Evolutionary conservation across 2,113 vertebrate genomes (phyloP).

Genomic region (Rhombomys opimus): DNA sequence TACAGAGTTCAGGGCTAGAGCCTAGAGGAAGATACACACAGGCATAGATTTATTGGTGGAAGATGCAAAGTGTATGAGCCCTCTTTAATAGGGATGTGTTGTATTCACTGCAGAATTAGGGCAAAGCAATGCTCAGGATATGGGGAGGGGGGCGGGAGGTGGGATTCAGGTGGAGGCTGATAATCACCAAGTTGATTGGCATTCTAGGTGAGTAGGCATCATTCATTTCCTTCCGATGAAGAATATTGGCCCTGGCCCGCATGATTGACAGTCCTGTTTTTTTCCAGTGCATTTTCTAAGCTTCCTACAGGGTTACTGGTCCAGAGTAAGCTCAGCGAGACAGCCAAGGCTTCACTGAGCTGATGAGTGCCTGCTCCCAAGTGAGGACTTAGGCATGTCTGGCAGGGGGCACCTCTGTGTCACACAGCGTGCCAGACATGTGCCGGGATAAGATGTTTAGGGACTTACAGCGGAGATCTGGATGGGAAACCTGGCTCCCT

Average conservation of each 20-base stretch:
- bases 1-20: neutral
- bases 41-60: neutral
- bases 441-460: no score
- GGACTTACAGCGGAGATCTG: neutral
- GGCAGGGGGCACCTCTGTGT: neutral
- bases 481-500: neutral
- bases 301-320: no score
- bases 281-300: neutral
- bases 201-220: neutral
- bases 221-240: neutral
- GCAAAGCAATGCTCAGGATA: neutral
- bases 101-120: neutral
- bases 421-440: fast-evolving
- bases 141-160: no score
- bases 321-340: neutral
- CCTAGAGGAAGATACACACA: neutral
- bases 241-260: no score
- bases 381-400: neutral
- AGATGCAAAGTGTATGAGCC: neutral
- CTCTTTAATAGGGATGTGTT: neutral
- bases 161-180: neutral
- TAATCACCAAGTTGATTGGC: neutral
- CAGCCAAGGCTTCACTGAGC: neutral
- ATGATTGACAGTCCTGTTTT: neutral
- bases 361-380: neutral